A percentile compares a stretch with the other conserved stretches of the same genome.
Evolutionary conservation across 2,113 vertebrate genomes (phyloP).

Genomic region (Otus sunia): DNA sequence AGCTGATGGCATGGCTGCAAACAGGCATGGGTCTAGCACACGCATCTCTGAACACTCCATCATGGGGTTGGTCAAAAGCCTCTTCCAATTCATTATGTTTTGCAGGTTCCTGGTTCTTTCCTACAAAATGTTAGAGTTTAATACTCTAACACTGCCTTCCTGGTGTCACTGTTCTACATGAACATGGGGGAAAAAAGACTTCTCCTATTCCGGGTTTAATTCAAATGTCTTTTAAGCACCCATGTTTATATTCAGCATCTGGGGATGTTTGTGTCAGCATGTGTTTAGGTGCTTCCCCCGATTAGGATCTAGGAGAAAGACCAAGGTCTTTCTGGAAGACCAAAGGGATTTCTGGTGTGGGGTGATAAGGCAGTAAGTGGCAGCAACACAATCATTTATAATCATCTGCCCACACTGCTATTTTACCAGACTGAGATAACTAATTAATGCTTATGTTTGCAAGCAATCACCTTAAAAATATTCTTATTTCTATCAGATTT

Average conservation of each 20-base stretch:
- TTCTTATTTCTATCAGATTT: not conserved
- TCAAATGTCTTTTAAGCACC: not conserved
- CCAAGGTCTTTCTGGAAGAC: not conserved
- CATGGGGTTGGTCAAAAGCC: not conserved
- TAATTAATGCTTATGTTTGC: constrained; percentile 27
- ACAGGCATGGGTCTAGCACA: too few species aligned
- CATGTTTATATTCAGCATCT: not conserved
- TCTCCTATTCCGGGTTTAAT: not conserved
- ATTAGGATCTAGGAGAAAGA: not conserved
- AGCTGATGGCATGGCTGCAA: not conserved
- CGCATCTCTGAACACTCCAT: fast-evolving
- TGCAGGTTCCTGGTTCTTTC: not conserved
- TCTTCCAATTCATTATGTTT: not conserved
- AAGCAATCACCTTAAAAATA: not conserved
- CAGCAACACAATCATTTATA: not conserved
- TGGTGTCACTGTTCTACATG: not conserved
- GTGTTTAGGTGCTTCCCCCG: not conserved
- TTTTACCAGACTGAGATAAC: not conserved
- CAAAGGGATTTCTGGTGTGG: not conserved
- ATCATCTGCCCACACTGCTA: constrained; percentile 3
- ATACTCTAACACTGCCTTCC: not conserved
- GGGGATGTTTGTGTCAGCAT: not conserved
- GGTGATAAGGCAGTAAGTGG: not conserved
- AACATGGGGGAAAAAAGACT: not conserved
- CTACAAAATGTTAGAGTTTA: not conserved